Evolutionary conservation across 2,113 vertebrate species (phyloP), one percentile per base, ranked within the genome.

Genomic region (Cercopithecus mona): DNA sequence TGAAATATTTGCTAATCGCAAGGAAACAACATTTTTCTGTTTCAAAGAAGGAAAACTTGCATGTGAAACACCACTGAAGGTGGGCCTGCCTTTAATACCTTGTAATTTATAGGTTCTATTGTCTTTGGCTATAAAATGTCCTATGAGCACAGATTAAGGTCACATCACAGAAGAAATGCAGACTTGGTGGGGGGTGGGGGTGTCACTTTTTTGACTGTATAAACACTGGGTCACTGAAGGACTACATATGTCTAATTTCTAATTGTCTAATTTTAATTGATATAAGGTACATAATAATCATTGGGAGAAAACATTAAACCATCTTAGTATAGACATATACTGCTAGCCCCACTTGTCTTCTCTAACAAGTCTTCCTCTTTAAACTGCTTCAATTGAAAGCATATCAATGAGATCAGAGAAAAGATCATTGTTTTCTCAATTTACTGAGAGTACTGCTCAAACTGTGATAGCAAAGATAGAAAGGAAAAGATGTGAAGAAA

Each of bases 11-110:
- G 57, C 17, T 81, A 83, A 72, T 79, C 14, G 90, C 68, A 70
- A 70, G 90, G 38, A 66, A 75, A 30, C 1, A 88, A 43, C 73
- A 59, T 4, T n/a, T 84, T 92, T 91, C 20, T 88, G 35, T 89
- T 92, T 92, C 55, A 79, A 79, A 97, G 52, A 88, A 89, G n/a
- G 76, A 90, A 88, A 52, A 76, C 57, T 17, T 88, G 3, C 64
- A 81, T 59, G 23, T 79, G 48, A 80, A 92, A 88, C 12, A 89
- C 27, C 52, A 94, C 35, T 94, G 79, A 93, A 68, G 55, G 76
- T 17, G 59, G 61, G n/a, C 59, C n/a, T 87, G 17, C 17, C 7
- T 80, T 75, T 68, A 80, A 86, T 9, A 55, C 18, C 87, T 59
- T 86, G 50, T 59, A 88, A 86, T 84, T 72, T 86, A 70, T 6